Evolutionary conservation across 2,797 vertebrate genomes (phyloP).

Genomic region (Pangasius krempfi): DNA sequence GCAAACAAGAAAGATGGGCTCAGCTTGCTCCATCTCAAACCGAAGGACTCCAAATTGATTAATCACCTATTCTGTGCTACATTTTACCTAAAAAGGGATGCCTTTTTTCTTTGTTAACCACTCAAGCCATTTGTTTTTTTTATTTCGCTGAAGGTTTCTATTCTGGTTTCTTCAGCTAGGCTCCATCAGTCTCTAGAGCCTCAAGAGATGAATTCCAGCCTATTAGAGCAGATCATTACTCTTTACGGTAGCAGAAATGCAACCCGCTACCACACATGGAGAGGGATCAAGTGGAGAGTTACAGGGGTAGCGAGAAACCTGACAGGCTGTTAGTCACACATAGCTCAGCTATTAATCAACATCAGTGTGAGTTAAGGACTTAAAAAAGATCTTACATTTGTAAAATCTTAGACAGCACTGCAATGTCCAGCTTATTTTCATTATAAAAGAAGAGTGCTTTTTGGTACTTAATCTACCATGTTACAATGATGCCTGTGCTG

Average conservation of each 20-base stretch:
- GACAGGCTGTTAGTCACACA: constrained; percentile 37
- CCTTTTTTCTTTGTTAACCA: constrained; percentile 18
- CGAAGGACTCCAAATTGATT: constrained; percentile 11
- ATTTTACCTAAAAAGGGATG: constrained; percentile 11
- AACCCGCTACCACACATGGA: constrained; percentile 29
- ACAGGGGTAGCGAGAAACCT: constrained; percentile 25
- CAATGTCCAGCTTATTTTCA: not conserved
- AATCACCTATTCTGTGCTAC: not conserved
- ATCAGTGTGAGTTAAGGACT: constrained; percentile 19
- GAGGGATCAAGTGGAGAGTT: constrained; percentile 39
- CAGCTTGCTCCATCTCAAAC: not conserved
- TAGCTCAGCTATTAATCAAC: constrained; percentile 49
- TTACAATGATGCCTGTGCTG: not conserved
- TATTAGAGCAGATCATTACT: constrained; percentile 59
- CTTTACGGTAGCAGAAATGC: constrained; percentile 50
- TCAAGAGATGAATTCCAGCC: constrained; percentile 53
- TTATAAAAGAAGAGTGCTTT: not conserved
- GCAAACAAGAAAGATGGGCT: constrained; percentile 25
- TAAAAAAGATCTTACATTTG: not conserved
- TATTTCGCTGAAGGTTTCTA: constrained; percentile 42
- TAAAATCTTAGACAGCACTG: not conserved
- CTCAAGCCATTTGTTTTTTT: not conserved
- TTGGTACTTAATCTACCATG: not conserved
- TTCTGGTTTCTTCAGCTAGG: constrained; percentile 41
- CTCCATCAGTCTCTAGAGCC: constrained; percentile 28